These are phyloP conservation scores for Lissocephala sabroskyi DNA, from an alignment of 2,888 invertebrate genomes.

Conservation along the genomic window DNA sequence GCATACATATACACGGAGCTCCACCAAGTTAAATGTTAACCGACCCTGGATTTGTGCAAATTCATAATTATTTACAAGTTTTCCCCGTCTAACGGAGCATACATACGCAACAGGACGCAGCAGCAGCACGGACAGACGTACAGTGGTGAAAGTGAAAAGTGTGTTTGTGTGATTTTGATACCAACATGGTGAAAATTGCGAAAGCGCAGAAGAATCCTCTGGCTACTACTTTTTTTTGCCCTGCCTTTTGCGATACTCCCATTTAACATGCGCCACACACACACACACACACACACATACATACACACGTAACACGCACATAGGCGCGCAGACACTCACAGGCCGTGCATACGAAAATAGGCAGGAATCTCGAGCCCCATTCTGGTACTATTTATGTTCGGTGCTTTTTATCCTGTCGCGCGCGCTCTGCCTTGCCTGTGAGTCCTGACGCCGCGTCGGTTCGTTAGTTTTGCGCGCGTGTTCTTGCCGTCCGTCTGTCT, in stretches of 20 bases:
- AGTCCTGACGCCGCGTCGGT: constrained; percentile 41
- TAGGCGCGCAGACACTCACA: constrained; percentile 7
- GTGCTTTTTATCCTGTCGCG: neutral
- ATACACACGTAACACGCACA: constrained; percentile 52
- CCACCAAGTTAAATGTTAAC: constrained; percentile 18
- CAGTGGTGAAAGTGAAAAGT: constrained; percentile 9
- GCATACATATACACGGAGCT: constrained; percentile 18
- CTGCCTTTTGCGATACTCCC: constrained; percentile 26
- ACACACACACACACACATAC: constrained; percentile 21
- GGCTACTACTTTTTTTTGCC: constrained; percentile 16
- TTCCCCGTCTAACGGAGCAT: neutral
- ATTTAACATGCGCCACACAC: constrained; percentile 57
- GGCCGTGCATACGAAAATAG: constrained; percentile 35
- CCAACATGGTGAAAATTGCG: neutral
- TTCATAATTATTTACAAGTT: constrained; percentile 12
- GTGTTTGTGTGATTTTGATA: constrained; percentile 1
- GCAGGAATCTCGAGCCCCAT: constrained; percentile 47
- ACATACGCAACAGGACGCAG: constrained; percentile 17
- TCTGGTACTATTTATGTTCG: constrained; percentile 40
- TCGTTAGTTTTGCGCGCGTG: constrained; percentile 64
- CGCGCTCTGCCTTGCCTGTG: neutral
- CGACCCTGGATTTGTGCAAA: constrained; percentile 10
- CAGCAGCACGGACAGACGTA: no score
- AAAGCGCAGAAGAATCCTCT: constrained; percentile 4
- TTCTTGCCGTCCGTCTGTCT: constrained; percentile 19